Percentiles rank a stretch among this genome's conserved stretches.
phyloP scores from a whole-genome alignment of 2,888 invertebrate genomes.

The Allygus modestus region DNA sequence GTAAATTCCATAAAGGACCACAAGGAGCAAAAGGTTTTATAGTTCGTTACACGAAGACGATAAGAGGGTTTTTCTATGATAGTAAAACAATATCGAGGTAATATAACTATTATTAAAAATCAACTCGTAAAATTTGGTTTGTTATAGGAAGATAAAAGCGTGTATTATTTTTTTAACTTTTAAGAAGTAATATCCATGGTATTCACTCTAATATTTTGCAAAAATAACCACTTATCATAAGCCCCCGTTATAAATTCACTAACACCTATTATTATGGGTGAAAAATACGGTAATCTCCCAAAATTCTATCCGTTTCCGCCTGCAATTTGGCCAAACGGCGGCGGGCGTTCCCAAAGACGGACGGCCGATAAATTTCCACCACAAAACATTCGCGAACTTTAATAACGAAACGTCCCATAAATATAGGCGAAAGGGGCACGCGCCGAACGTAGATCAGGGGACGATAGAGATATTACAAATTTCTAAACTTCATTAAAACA shows the following conservation, averaged over 20 bases:
- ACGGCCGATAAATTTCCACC: constrained; percentile 19
- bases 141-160: no score
- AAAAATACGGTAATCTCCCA: constrained; percentile 23
- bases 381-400: constrained; percentile 52
- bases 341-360: no score
- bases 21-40: no score
- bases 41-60: no score
- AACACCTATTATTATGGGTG: constrained; percentile 16
- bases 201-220: not conserved
- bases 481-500: constrained; percentile 22
- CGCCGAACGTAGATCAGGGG: not conserved
- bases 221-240: constrained; percentile 14
- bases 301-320: constrained; percentile 50
- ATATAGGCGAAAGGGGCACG: constrained; percentile 19
- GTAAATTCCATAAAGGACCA: no score
- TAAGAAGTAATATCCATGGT: no score
- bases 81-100: no score
- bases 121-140: no score
- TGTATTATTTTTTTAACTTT: no score
- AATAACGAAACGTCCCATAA: constrained; percentile 41
- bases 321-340: not conserved
- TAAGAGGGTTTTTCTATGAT: no score
- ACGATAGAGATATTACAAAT: constrained; percentile 35
- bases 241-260: constrained; percentile 41
- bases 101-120: no score